Evolutionary conservation across 2,888 invertebrate genomes (phyloP).

Genomic region (Scaptomyza flava): DNA sequence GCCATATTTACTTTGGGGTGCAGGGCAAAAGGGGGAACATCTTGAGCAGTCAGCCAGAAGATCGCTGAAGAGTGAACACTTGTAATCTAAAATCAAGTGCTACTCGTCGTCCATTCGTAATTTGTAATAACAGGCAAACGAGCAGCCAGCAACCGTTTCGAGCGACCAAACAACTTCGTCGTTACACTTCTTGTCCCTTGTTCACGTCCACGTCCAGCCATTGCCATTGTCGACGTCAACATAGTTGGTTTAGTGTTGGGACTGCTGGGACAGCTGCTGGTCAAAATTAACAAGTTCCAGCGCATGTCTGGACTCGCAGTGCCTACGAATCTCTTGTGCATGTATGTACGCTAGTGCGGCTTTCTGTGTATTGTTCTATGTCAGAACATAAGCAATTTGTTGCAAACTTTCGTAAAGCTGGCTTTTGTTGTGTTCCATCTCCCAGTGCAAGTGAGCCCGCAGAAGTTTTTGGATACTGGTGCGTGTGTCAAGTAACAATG

Average conservation of each 20-base stretch:
- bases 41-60: constrained; percentile 37
- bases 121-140: constrained; percentile 57
- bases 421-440: constrained; percentile 61
- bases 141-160: constrained; percentile 52
- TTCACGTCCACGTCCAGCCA: constrained; percentile 19
- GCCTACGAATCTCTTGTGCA: constrained; percentile 28
- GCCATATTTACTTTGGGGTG: constrained; percentile 1
- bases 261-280: constrained; percentile 77
- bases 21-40: constrained; percentile 5
- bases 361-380: constrained; percentile 49
- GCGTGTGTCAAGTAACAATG: constrained; percentile 55
- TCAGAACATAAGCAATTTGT: constrained; percentile 76
- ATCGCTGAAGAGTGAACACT: constrained; percentile 37
- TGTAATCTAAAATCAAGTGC: constrained; percentile 57
- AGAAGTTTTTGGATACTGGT: constrained; percentile 50
- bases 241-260: constrained; percentile 67
- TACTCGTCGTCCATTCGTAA: constrained; percentile 40
- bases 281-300: constrained; percentile 79
- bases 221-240: constrained; percentile 6
- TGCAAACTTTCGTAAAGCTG: constrained; percentile 72
- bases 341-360: constrained; percentile 30
- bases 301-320: constrained; percentile 56
- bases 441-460: constrained; percentile 29
- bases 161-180: constrained; percentile 53
- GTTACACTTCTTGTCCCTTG: constrained; percentile 43